Base-by-base conservation (phyloP, 2,888 invertebrate genomes). In the Cosmia trapezina region DNA sequence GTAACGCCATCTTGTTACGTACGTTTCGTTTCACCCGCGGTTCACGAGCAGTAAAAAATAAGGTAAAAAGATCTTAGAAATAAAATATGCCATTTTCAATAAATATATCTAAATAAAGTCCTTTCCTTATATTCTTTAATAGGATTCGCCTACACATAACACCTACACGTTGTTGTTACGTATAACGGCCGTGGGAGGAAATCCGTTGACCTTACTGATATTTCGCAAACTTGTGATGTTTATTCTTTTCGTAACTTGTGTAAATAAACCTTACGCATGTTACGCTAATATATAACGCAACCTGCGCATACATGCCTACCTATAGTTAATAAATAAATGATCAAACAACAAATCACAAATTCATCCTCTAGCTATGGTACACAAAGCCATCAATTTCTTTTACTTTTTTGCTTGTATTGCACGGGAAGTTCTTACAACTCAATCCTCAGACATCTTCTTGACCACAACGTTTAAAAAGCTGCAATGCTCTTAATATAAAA, bases 11-110 rank as follows among this genome's bases (percentile, higher is more conserved):
- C 60, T 83, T 74, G 65, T 60, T 54, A 76, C 92, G 92, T 53
- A 76, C 93, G 92, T 90, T 93, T 87, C 92, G 87, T 91, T 92
- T 74, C 69, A 76, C n/a, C 1, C 0, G 8, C 43, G 9, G 19
- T 51, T 49, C 28, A 90, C 84, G 81, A 47, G 76, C 4, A 7
- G 6, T 12, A 47, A n/a, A 62, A 22, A 9, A 12, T 0, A 37
- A 49, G 37, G 3, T 14, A 19, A 37, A 45, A 62, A 67, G n/a
- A 56, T 28, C 43, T 6, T 9, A 7, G 12, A 56, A 56, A 19
- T 60, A 37, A 41, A 45, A 45, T 51, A 41, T 7, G 12, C 14
- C 12, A 41, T n/a, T 51, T 65, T 37, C 37, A 51, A 43, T 67
- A 54, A 56, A 65, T 54, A 62, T 14, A 4, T 4, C 8, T 63